A percentile compares a stretch with the other conserved stretches of the same genome.
Conservation (phyloP, 2,888 invertebrate genomes). For the Andrena bicolor region DNA sequence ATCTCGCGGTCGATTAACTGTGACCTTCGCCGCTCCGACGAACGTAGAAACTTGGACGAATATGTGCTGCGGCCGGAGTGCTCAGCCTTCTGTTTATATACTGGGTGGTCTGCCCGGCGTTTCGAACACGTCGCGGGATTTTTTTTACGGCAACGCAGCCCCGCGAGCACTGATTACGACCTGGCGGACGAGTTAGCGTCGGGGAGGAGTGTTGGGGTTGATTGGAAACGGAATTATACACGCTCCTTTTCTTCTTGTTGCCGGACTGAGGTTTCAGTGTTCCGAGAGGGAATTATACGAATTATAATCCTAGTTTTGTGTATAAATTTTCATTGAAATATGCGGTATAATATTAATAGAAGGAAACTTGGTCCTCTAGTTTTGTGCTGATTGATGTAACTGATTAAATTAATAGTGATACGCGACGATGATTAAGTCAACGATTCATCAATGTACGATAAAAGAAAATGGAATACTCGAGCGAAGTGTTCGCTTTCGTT, state of each 20-base stretch:
- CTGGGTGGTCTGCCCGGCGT: slow-evolving; percentile 30
- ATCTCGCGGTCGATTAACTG: slow-evolving; percentile 75
- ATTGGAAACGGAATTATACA: background rate
- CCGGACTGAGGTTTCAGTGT: no score
- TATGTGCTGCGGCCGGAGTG: background rate
- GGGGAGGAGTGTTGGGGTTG: background rate
- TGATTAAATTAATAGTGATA: no score
- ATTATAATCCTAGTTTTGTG: no score
- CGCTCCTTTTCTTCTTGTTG: background rate
- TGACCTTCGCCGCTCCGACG: slow-evolving; percentile 73
- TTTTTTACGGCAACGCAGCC: background rate
- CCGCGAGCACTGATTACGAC: background rate
- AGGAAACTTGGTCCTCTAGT: no score
- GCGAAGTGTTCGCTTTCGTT: background rate
- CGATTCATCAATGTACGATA: no score
- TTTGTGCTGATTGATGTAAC: no score
- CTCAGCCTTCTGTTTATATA: slow-evolving; percentile 26
- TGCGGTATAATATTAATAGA: no score
- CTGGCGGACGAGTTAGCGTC: background rate
- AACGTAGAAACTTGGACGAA: slow-evolving; percentile 57
- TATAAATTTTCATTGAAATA: no score
- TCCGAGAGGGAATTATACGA: no score
- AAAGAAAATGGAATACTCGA: background rate
- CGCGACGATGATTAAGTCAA: no score
- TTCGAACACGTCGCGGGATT: background rate